Percentiles rank a stretch among this genome's conserved stretches.
These are phyloP conservation scores for Oceanodroma tethys DNA, from an alignment of 2,113 vertebrate genomes.

Conservation along the genomic window DNA sequence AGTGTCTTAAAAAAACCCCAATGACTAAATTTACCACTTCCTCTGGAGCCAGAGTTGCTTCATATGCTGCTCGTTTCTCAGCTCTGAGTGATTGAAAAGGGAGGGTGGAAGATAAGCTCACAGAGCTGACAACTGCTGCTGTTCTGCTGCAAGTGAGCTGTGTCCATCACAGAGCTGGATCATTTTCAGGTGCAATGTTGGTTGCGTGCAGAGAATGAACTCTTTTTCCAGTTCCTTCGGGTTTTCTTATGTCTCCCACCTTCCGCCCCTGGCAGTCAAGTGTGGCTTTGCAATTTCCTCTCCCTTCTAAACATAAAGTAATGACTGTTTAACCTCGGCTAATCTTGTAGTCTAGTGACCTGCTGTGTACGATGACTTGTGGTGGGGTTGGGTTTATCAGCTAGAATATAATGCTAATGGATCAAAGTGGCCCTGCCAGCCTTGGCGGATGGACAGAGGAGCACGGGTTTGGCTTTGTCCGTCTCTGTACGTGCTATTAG, in stretches of 20 bases:
- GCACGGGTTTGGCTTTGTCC: neutral
- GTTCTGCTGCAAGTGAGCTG: neutral
- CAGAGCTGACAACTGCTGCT: neutral
- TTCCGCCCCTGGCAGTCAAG: neutral
- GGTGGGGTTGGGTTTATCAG: neutral
- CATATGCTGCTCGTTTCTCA: neutral
- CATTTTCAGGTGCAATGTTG: neutral
- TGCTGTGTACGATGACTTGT: no score
- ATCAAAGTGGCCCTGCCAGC: neutral
- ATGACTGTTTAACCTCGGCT: neutral
- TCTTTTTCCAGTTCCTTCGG: neutral
- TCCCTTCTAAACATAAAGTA: neutral
- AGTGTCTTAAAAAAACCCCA: neutral
- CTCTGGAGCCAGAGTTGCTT: slow-evolving; percentile 8
- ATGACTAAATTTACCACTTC: slow-evolving; percentile 44
- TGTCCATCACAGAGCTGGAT: neutral
- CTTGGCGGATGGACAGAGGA: neutral
- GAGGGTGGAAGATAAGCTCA: neutral
- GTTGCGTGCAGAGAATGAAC: neutral
- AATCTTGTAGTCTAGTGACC: neutral
- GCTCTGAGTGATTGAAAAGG: neutral
- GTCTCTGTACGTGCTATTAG: accelerated
- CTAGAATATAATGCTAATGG: neutral
- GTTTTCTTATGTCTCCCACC: neutral
- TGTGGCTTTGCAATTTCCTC: neutral